A percentile compares a stretch with the other conserved stretches of the same genome.
These are phyloP conservation scores for Spea multiplicata DNA, from an alignment of 2,113 vertebrate genomes.

Conservation along the genomic window DNA sequence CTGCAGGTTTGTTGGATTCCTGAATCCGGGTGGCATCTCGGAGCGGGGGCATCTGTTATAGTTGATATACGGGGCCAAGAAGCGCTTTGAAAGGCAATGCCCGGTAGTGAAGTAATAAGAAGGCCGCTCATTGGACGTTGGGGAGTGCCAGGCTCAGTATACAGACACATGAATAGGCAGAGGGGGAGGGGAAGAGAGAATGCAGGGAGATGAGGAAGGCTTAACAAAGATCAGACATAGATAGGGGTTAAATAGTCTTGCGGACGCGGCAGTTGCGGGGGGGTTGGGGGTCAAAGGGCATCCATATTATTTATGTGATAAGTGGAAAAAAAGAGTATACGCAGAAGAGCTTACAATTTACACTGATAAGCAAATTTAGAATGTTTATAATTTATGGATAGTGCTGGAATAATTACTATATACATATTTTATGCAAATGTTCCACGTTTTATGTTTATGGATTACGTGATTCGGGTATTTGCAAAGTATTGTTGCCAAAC, in stretches of 20 bases:
- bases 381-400: too few species aligned
- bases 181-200: slow-evolving; percentile 25
- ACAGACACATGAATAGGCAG: slow-evolving; percentile 63
- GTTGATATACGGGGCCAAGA: slow-evolving; percentile 39
- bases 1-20: not conserved
- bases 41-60: slow-evolving; percentile 8
- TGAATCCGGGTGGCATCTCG: not conserved
- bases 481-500: too few species aligned
- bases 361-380: too few species aligned
- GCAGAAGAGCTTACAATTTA: too few species aligned
- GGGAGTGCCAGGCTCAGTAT: slow-evolving; percentile 62
- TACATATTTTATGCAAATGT: too few species aligned
- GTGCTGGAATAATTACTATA: too few species aligned
- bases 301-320: too few species aligned
- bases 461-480: too few species aligned
- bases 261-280: too few species aligned
- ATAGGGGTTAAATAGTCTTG: not conserved
- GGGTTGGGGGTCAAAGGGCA: too few species aligned
- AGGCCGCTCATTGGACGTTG: slow-evolving; percentile 72
- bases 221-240: not conserved
- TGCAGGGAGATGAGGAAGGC: not conserved
- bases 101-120: slow-evolving; percentile 75
- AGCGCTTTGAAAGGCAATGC: slow-evolving; percentile 27
- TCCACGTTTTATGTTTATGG: too few species aligned
- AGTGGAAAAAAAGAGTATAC: too few species aligned